Evolutionary conservation across 2,113 vertebrate genomes (phyloP).

Genomic region (Syrmaticus mikado): DNA sequence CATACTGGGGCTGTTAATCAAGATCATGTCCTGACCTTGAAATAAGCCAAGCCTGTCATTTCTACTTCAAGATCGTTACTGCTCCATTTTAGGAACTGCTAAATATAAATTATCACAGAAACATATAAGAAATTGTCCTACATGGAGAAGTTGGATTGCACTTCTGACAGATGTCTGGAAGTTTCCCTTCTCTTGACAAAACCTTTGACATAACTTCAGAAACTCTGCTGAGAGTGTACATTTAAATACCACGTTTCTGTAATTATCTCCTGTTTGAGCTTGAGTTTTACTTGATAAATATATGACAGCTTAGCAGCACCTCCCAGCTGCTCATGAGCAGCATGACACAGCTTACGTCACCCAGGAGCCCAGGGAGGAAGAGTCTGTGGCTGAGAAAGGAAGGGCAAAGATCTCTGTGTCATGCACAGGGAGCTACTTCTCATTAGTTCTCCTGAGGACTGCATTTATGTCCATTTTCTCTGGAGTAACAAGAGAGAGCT

Average conservation of each 20-base stretch:
- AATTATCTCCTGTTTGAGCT: not conserved
- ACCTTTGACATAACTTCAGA: not conserved
- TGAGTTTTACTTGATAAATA: not conserved
- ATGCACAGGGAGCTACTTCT: not conserved
- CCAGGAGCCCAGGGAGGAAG: not conserved
- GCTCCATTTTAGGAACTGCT: not conserved
- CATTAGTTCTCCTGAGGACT: not conserved
- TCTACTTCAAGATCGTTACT: not conserved
- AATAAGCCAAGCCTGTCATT: not conserved
- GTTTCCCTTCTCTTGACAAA: not conserved
- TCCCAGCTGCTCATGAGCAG: not conserved
- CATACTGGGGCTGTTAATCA: not conserved
- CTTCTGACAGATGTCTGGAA: not conserved
- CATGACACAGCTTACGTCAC: not conserved
- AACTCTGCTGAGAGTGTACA: not conserved
- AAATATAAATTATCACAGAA: not conserved
- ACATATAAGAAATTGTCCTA: not conserved
- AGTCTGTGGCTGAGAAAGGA: not conserved
- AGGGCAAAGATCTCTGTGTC: not conserved
- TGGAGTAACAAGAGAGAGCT: not conserved
- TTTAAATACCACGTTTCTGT: not conserved
- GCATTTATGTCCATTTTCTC: not conserved
- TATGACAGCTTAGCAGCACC: not conserved
- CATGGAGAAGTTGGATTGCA: not conserved
- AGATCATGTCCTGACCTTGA: not conserved